A percentile compares a stretch with the other conserved stretches of the same genome.
phyloP scores from a whole-genome alignment of 2,888 invertebrate genomes.

The Epistrophe grossulariae region DNA sequence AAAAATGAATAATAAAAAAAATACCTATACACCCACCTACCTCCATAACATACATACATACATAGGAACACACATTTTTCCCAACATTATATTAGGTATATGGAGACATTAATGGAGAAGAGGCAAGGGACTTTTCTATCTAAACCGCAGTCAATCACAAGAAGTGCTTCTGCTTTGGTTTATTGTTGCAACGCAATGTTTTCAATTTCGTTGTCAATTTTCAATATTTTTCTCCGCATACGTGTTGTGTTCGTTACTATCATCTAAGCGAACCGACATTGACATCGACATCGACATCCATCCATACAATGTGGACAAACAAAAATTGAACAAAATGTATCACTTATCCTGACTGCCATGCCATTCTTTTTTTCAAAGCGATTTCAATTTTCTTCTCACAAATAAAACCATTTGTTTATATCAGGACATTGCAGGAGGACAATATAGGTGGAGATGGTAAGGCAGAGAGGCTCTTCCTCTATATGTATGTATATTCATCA shows the following conservation, averaged over 20 bases:
- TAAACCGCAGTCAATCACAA: slow-evolving; percentile 71
- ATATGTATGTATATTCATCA: slow-evolving; percentile 16
- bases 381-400: slow-evolving; percentile 75
- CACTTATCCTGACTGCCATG: slow-evolving; percentile 70
- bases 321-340: slow-evolving; percentile 55
- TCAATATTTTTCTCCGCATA: slow-evolving; percentile 58
- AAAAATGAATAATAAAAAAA: background rate
- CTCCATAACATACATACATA: too few relatives aligned
- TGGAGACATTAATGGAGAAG: background rate
- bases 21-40: background rate
- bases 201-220: slow-evolving; percentile 74
- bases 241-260: background rate
- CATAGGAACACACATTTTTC: background rate
- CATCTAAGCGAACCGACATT: background rate
- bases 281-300: background rate
- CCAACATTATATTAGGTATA: background rate
- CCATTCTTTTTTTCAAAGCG: slow-evolving; percentile 66
- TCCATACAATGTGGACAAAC: background rate
- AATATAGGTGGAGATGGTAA: too few relatives aligned
- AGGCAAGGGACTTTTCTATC: slow-evolving; percentile 4
- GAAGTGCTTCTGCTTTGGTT: slow-evolving; percentile 71
- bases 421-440: slow-evolving; percentile 30
- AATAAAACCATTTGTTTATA: slow-evolving; percentile 75
- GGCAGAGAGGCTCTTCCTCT: background rate
- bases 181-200: slow-evolving; percentile 74